Conservation (phyloP, 1,140 invertebrate genomes). For the Drosophila sechellia region DNA sequence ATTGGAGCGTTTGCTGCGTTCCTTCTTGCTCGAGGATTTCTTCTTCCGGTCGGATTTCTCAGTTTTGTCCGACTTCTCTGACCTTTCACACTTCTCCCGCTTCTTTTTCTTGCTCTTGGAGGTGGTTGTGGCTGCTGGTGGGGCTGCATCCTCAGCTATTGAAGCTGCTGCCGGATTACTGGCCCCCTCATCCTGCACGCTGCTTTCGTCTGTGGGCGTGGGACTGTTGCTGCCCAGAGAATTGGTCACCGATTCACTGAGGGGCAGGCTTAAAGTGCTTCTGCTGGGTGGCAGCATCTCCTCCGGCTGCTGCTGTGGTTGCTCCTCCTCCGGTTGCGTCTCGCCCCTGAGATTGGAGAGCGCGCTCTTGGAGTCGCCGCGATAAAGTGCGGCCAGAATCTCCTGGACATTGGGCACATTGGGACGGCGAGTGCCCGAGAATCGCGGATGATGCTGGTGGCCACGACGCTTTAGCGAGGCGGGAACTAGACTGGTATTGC, state of each 20-base stretch:
- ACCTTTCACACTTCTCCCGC: constrained; percentile 60
- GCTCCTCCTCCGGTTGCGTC: constrained; percentile 2
- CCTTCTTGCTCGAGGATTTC: constrained; percentile 56
- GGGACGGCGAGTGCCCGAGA: constrained; percentile 85
- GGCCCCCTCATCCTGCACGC: constrained; percentile 69
- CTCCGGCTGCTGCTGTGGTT: constrained; percentile 1
- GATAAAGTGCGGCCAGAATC: constrained; percentile 81
- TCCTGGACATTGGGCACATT: constrained; percentile 81
- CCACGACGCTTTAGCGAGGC: constrained; percentile 88
- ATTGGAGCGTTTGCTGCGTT: constrained; percentile 67
- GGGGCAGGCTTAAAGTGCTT: constrained; percentile 68
- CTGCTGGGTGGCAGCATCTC: constrained; percentile 31
- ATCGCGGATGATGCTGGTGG: constrained; percentile 91
- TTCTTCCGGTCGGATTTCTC: constrained; percentile 71
- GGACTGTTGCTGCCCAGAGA: constrained; percentile 81
- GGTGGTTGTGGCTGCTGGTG: constrained; percentile 6
- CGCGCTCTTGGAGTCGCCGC: constrained; percentile 73
- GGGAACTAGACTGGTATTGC: constrained; percentile 69
- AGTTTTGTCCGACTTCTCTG: constrained; percentile 40
- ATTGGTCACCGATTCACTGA: constrained; percentile 76
- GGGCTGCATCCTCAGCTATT: constrained; percentile 8
- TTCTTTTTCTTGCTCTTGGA: constrained; percentile 68
- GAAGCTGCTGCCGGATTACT: constrained; percentile 4
- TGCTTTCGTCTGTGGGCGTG: constrained; percentile 82
- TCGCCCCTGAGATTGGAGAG: constrained; percentile 70